Conservation (phyloP, 2,888 invertebrate genomes). For the Junonia oenone region DNA sequence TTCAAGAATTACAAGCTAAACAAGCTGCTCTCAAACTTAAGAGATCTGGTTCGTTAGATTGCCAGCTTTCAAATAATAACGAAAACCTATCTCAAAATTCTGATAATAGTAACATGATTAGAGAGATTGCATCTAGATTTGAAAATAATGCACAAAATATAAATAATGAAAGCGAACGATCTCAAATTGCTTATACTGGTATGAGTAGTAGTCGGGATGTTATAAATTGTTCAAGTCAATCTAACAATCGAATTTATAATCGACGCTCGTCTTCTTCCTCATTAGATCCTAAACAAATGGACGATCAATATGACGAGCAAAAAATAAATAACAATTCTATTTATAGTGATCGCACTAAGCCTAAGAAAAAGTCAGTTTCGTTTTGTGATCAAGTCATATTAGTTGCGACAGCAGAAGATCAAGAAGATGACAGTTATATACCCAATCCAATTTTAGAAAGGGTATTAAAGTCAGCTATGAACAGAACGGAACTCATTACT, state of each 20-base stretch:
- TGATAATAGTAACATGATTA: constrained; percentile 75
- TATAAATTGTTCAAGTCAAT: constrained; percentile 63
- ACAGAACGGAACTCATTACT: constrained; percentile 83
- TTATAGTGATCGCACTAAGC: constrained; percentile 77
- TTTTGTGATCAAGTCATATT: constrained; percentile 96
- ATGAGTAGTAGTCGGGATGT: constrained; percentile 70
- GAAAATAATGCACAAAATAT: constrained; percentile 70
- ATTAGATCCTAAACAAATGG: constrained; percentile 64
- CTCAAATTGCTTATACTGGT: constrained; percentile 63
- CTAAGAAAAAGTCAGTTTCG: constrained; percentile 95
- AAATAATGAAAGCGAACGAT: constrained; percentile 52
- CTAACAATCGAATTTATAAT: constrained; percentile 53
- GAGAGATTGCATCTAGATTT: constrained; percentile 90
- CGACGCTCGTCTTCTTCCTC: constrained; percentile 65
- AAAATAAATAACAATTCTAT: constrained; percentile 47
- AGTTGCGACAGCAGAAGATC: constrained; percentile 95
- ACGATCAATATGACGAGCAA: constrained; percentile 58
- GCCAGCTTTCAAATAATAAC: constrained; percentile 51
- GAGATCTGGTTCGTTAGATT: constrained; percentile 58
- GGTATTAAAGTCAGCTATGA: constrained; percentile 89
- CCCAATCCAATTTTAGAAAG: constrained; percentile 94
- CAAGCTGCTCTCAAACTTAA: constrained; percentile 79
- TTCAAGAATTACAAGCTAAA: constrained; percentile 89
- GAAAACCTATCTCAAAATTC: constrained; percentile 39
- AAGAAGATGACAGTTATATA: constrained; percentile 93